phyloP scores from a whole-genome alignment of 2,797 vertebrate genomes.

The Anableps anableps region DNA sequence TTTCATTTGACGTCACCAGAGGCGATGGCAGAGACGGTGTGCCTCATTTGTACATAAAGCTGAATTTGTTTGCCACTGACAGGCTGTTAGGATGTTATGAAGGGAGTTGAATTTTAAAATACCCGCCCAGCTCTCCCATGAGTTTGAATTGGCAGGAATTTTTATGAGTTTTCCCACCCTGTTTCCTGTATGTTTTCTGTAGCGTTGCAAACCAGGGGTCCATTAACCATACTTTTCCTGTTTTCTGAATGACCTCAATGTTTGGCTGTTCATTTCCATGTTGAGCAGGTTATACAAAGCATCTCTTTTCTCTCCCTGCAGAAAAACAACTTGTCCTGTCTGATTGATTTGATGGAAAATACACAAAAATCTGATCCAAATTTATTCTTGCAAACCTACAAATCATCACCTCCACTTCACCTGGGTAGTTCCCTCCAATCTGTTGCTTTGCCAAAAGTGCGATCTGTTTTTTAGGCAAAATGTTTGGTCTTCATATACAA shows the following conservation, averaged over 20 bases:
- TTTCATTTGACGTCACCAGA: conserved; percentile 13
- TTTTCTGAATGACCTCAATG: conserved; percentile 68
- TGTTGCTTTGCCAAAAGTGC: neutral
- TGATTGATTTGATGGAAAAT: conserved; percentile 64
- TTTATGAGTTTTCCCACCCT: conserved; percentile 44
- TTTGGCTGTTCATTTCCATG: conserved; percentile 68
- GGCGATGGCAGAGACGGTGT: conserved; percentile 35
- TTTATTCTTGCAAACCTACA: conserved; percentile 53
- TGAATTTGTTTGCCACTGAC: conserved; percentile 54
- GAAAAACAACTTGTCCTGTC: conserved; percentile 62
- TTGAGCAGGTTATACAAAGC: conserved; percentile 63
- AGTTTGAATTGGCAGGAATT: conserved; percentile 61
- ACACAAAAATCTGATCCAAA: conserved; percentile 35
- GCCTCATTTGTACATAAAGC: conserved; percentile 51
- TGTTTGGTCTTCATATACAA: neutral
- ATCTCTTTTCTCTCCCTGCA: conserved; percentile 58
- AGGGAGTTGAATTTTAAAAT: conserved; percentile 58
- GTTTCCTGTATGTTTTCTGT: conserved; percentile 51
- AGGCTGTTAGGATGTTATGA: conserved; percentile 32
- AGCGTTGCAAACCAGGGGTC: conserved; percentile 49
- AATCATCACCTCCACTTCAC: conserved; percentile 29
- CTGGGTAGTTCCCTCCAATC: neutral
- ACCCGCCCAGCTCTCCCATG: conserved; percentile 60
- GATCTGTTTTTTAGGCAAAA: neutral
- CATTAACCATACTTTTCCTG: conserved; percentile 67